A percentile compares a stretch with the other conserved stretches of the same genome.
Evolutionary conservation across 2,888 invertebrate species (phyloP).

Genomic region (Cremastinae sp.): DNA sequence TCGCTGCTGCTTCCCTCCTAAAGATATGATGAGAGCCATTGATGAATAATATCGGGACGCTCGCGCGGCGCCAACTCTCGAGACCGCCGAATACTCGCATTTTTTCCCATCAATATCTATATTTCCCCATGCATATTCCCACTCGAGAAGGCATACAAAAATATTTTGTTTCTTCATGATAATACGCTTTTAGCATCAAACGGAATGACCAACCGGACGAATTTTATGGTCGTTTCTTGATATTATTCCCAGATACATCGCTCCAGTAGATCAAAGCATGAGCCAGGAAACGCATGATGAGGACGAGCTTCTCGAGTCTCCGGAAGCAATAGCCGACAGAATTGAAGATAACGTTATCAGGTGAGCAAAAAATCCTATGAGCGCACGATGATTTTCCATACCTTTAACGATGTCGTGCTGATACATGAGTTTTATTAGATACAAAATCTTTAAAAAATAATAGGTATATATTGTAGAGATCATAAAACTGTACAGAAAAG

Average conservation of each 20-base stretch:
- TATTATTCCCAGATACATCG: no score
- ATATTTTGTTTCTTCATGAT: neutral
- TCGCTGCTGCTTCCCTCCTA: slow-evolving; percentile 40
- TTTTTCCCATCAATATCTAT: slow-evolving; percentile 29
- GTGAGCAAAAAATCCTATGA: slow-evolving; percentile 41
- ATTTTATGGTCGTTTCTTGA: no score
- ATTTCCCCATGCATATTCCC: neutral
- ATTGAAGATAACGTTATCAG: slow-evolving; percentile 40
- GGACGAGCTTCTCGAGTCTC: slow-evolving; percentile 39
- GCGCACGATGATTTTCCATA: no score
- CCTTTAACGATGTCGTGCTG: no score
- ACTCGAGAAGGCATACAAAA: neutral
- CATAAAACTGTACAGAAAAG: no score
- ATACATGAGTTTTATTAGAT: no score
- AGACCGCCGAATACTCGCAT: no score
- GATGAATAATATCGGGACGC: slow-evolving; percentile 59
- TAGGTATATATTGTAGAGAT: no score
- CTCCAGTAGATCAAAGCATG: slow-evolving; percentile 27
- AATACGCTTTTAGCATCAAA: no score
- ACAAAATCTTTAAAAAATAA: no score
- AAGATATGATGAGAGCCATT: slow-evolving; percentile 51
- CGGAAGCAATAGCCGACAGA: slow-evolving; percentile 42
- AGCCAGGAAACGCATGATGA: slow-evolving; percentile 4
- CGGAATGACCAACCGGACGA: neutral
- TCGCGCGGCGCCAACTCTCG: slow-evolving; percentile 49